Base-by-base conservation (phyloP, 2,888 invertebrate species). In the Harpagoxenus sublaevis region DNA sequence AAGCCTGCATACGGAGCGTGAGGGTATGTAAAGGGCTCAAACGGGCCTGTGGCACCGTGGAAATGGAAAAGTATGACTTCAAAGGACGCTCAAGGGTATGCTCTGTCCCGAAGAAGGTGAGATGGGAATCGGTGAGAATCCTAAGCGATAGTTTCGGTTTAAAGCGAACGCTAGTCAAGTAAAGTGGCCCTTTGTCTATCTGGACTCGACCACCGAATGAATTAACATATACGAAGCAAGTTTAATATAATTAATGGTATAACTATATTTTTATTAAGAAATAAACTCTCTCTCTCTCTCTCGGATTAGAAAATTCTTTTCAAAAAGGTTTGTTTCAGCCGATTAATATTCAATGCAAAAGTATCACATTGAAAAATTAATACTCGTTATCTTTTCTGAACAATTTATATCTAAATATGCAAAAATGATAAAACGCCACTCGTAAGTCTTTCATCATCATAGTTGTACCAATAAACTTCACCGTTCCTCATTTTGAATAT, bases 1-100 rank as follows among this genome's bases (percentile, higher is more conserved):
- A 86, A 87, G 88, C 86, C 81, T 77, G 87, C 86, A 87, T 86
- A 84, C 83, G 84, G 63, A 65, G 70, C 70, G 65, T 62, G 42
- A 88, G 86, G 57, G 83, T 71, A 71, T 86, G 84, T 63, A 62
- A 83, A 82, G 42, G 74, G 51, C 84, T 86, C 68, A 68, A 83
- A 82, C 55, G 68, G 63, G 23, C 71, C 39, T 42, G 79, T 77
- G 79, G 51, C 65, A 39, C 60, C 28, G 51, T 48, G 68, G 15
- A 57, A 81, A 81, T 81, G 73, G 73, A 48, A 71, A 81, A 71
- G 79, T 71, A 81, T 71, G 79, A 81, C 79, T 81, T 81, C 79
- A 81, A 81, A 81, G 79, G 71, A 39, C 60, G 60, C 60, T 81
- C 60, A 62, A 79, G 79, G 48, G 79, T 48, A 60, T 62, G 79